Percentiles rank a stretch among this genome's conserved stretches.
phyloP scores from a whole-genome alignment of 2,797 vertebrate species.

The Hipposideros larvatus region DNA sequence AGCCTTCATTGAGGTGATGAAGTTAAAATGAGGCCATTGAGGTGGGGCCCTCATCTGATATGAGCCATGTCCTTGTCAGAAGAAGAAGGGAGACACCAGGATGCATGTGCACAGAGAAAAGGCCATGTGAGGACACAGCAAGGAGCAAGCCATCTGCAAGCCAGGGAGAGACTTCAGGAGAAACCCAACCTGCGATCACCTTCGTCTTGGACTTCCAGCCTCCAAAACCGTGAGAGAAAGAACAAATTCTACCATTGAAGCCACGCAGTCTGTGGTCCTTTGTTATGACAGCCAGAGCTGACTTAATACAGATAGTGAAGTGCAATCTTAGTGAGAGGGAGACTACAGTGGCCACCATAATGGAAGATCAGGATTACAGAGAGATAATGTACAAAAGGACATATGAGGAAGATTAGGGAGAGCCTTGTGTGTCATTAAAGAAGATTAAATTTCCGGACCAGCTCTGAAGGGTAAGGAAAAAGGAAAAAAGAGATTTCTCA shows the following conservation, averaged over 20 bases:
- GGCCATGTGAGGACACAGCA: fast-evolving
- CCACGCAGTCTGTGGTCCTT: not conserved
- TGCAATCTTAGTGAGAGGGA: not conserved
- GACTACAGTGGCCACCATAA: not conserved
- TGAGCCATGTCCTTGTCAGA: not conserved
- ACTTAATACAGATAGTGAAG: not conserved
- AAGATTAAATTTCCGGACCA: not conserved
- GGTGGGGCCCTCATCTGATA: not conserved
- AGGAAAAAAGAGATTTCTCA: not conserved
- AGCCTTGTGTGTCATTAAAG: not conserved
- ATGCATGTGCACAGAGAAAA: not conserved
- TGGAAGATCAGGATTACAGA: not conserved
- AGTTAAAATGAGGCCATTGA: not conserved
- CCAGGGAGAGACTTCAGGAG: not conserved
- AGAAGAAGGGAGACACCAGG: not conserved
- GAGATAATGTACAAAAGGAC: not conserved
- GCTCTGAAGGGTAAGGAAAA: not conserved
- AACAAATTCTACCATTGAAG: not conserved
- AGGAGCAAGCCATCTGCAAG: not conserved
- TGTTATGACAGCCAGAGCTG: not conserved
- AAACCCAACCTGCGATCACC: not conserved
- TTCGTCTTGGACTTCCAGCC: not conserved
- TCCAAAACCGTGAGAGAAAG: not conserved
- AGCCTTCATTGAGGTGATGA: not conserved
- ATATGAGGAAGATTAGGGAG: not conserved